A percentile compares a stretch with the other conserved stretches of the same genome.
These are phyloP conservation scores for Sebastes vulpes DNA, from an alignment of 2,797 vertebrate species.

Conservation along the genomic window DNA sequence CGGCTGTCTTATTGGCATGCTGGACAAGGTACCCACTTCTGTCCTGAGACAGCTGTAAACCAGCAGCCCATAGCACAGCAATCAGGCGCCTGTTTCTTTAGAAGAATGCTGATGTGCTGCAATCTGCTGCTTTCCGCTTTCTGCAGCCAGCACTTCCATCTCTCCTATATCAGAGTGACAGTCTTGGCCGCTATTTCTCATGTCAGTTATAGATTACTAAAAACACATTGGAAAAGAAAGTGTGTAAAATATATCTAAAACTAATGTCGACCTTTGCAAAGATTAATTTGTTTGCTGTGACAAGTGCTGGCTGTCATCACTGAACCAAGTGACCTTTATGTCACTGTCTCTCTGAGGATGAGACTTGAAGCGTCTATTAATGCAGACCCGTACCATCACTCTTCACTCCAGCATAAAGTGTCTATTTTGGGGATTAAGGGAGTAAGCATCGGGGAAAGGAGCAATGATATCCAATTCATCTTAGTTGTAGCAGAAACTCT, in stretches of 20 bases:
- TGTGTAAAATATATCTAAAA: conserved; percentile 89
- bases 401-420: conserved; percentile 85
- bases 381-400: conserved; percentile 86
- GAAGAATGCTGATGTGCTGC: conserved; percentile 93
- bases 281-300: conserved; percentile 97
- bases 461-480: conserved; percentile 84
- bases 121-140: conserved; percentile 88
- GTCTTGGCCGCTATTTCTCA: conserved; percentile 88
- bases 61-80: conserved; percentile 97
- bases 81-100: conserved; percentile 92
- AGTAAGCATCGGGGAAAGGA: conserved; percentile 77
- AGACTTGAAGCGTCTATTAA: conserved; percentile 91
- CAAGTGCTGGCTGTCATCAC: conserved; percentile 89
- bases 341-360: conserved; percentile 86
- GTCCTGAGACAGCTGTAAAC: conserved; percentile 98
- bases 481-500: conserved; percentile 49
- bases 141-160: conserved; percentile 84
- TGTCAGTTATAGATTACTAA: conserved; percentile 86
- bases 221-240: conserved; percentile 62
- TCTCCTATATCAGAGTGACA: conserved; percentile 90
- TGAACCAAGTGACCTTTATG: conserved; percentile 93
- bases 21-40: conserved; percentile 90
- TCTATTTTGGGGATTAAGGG: conserved; percentile 76
- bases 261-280: conserved; percentile 97
- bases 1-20: conserved; percentile 97